phyloP scores from a whole-genome alignment of 2,888 invertebrate species.

The Nezara viridula region DNA sequence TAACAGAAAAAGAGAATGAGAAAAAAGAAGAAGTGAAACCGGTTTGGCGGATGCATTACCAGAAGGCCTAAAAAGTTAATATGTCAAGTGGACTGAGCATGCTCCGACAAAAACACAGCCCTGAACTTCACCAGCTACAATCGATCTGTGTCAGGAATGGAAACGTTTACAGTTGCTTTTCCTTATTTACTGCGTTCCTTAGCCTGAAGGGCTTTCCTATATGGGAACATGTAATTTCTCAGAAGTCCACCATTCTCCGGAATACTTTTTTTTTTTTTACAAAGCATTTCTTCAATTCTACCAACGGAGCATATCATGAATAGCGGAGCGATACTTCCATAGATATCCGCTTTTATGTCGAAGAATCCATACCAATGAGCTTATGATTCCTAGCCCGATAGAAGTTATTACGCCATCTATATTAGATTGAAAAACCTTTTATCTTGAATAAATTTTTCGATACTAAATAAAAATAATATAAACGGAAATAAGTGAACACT shows the following conservation, averaged over 20 bases:
- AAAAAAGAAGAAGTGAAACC: constrained; percentile 22
- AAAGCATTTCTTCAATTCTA: background rate
- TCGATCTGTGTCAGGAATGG: constrained; percentile 36
- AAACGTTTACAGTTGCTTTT: constrained; percentile 33
- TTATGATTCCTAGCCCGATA: background rate
- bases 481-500: no score
- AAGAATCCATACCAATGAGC: background rate
- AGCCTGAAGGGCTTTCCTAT: background rate
- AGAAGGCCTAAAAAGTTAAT: constrained; percentile 25
- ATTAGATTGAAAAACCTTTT: background rate
- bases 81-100: constrained; percentile 22
- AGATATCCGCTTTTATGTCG: background rate
- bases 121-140: background rate
- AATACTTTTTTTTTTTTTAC: constrained; percentile 11
- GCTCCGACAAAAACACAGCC: constrained; percentile 14
- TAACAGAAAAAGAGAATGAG: constrained; percentile 9
- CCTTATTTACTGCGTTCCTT: constrained; percentile 27
- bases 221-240: constrained; percentile 29
- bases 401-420: background rate
- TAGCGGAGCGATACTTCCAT: background rate
- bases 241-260: background rate
- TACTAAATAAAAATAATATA: no score
- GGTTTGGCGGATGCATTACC: constrained; percentile 19
- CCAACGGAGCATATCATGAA: background rate
- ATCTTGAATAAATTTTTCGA: no score